Percentiles rank a stretch among this genome's conserved stretches.
phyloP scores from a whole-genome alignment of 2,113 vertebrate species.

The Lophotis ruficrista region DNA sequence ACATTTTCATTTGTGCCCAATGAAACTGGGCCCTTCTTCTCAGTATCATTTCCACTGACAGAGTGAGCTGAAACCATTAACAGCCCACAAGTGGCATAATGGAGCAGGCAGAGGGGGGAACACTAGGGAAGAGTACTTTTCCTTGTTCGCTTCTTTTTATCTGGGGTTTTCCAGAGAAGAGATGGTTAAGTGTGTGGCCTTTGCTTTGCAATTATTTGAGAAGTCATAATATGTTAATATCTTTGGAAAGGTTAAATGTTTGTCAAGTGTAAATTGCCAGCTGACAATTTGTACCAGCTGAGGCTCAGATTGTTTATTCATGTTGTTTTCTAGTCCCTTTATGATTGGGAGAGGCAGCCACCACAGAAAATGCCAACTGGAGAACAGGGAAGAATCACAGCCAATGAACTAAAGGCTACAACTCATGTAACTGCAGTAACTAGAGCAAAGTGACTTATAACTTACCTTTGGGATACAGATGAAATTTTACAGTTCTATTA shows the following conservation, averaged over 20 bases:
- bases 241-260: neutral
- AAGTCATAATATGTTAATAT: neutral
- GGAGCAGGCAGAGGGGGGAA: neutral
- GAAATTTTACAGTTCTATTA: neutral
- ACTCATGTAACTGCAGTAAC: neutral
- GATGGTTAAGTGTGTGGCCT: neutral
- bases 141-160: neutral
- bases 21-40: neutral
- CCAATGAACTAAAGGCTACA: neutral
- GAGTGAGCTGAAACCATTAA: neutral
- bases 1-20: neutral
- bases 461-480: neutral
- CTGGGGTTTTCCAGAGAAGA: neutral
- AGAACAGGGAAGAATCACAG: neutral
- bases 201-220: neutral
- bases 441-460: neutral
- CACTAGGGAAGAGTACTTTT: neutral
- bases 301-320: neutral
- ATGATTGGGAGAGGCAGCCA: neutral
- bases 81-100: neutral
- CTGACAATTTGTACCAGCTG: neutral
- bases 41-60: neutral
- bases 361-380: neutral
- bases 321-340: neutral
- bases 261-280: neutral